These are phyloP conservation scores for Nipponacmea schrenckii DNA, from an alignment of 2,888 invertebrate species.

Conservation along the genomic window DNA sequence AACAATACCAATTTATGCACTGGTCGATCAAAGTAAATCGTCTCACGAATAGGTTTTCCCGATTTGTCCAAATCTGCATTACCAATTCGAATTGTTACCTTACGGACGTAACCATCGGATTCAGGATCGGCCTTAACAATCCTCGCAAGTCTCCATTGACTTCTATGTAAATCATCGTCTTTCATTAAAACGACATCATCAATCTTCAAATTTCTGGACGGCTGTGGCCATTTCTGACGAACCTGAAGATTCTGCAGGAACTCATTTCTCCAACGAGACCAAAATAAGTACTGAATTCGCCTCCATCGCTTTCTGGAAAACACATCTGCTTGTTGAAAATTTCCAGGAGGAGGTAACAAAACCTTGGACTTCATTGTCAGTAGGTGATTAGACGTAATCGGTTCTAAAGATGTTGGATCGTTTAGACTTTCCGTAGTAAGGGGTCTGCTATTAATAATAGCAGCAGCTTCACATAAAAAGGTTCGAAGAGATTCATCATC, in stretches of 20 bases:
- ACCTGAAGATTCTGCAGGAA: slow-evolving; percentile 28
- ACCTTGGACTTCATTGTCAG: slow-evolving; percentile 21
- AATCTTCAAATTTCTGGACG: slow-evolving; percentile 21
- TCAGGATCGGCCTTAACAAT: slow-evolving; percentile 15
- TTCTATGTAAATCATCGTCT: slow-evolving; percentile 30
- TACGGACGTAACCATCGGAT: slow-evolving; percentile 29
- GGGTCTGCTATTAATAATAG: slow-evolving; percentile 31
- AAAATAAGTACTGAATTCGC: slow-evolving; percentile 37
- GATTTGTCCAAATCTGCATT: slow-evolving; percentile 5
- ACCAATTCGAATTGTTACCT: slow-evolving; percentile 18
- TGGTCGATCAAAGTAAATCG: slow-evolving; percentile 28
- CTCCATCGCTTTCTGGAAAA: slow-evolving; percentile 35
- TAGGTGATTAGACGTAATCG: slow-evolving; percentile 28
- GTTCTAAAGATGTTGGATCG: slow-evolving; percentile 3
- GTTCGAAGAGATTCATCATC: slow-evolving; percentile 29
- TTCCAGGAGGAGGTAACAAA: slow-evolving; percentile 18
- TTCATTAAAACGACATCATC: slow-evolving; percentile 38
- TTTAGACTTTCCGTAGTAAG: slow-evolving; percentile 16
- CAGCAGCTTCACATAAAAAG: slow-evolving; percentile 27
- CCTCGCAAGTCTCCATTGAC: slow-evolving; percentile 29
- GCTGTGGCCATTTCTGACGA: slow-evolving; percentile 30
- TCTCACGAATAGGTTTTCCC: slow-evolving; percentile 12
- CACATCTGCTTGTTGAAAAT: slow-evolving; percentile 30
- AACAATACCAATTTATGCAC: slow-evolving; percentile 34
- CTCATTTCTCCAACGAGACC: slow-evolving; percentile 37